phyloP scores from a whole-genome alignment of 2,113 vertebrate genomes.

The Abramis brama region DNA sequence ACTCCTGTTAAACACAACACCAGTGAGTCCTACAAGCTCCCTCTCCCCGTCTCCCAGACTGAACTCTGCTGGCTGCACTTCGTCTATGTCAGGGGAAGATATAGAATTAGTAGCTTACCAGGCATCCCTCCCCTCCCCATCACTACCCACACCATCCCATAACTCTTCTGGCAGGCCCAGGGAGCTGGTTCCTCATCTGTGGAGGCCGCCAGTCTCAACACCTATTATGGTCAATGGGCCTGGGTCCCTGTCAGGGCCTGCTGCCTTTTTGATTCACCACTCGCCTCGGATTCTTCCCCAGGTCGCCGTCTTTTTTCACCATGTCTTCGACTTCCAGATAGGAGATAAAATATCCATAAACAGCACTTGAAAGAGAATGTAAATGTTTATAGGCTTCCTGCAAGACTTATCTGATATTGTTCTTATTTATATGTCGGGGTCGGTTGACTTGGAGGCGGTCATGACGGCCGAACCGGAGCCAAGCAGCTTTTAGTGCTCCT shows the following conservation, averaged over 20 bases:
- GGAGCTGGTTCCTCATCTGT: slow-evolving; percentile 46
- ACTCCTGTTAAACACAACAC: slow-evolving; percentile 39
- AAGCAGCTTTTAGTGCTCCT: slow-evolving; percentile 57
- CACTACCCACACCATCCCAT: slow-evolving; percentile 33
- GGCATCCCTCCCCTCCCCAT: slow-evolving; percentile 43
- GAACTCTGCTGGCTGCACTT: slow-evolving; percentile 50
- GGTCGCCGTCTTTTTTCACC: slow-evolving; percentile 57
- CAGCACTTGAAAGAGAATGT: slow-evolving; percentile 73
- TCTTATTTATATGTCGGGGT: slow-evolving; percentile 65
- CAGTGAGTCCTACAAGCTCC: slow-evolving; percentile 32
- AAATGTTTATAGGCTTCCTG: slow-evolving; percentile 71
- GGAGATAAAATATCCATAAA: slow-evolving; percentile 72
- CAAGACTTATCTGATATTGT: slow-evolving; percentile 71
- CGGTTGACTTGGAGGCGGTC: slow-evolving; percentile 52
- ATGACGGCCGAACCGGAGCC: slow-evolving; percentile 52
- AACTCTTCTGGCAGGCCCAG: slow-evolving; percentile 49
- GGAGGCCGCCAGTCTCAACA: slow-evolving; percentile 54
- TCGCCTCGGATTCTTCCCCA: slow-evolving; percentile 54
- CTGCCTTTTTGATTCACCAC: slow-evolving; percentile 62
- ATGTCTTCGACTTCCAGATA: slow-evolving; percentile 65
- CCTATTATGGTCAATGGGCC: slow-evolving; percentile 64
- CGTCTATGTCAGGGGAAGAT: slow-evolving; percentile 47
- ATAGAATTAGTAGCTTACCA: slow-evolving; percentile 42
- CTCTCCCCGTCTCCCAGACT: slow-evolving; percentile 38
- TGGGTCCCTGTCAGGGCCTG: slow-evolving; percentile 56